Conservation (phyloP, 1,140 invertebrate species). For the Lepidurus apus region DNA sequence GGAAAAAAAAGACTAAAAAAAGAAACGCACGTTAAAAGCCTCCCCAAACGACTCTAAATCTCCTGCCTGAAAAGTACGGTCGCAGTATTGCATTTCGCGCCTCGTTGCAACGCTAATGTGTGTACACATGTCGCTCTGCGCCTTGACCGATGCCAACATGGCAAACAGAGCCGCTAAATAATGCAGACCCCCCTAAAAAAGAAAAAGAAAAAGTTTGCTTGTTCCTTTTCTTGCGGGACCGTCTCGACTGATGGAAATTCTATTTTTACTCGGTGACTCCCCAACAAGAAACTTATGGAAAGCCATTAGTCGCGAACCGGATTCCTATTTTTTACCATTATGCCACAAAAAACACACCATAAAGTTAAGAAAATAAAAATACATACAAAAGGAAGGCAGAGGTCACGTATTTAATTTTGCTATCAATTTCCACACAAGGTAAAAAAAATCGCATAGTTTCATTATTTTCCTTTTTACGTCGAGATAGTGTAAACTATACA, state of each 20-base stretch:
- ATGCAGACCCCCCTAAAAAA: not conserved
- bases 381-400: not conserved
- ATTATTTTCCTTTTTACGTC: too few relatives aligned
- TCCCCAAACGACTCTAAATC: not conserved
- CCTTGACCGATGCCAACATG: conserved; percentile 13
- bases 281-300: not conserved
- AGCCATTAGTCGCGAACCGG: not conserved
- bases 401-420: conserved; percentile 5
- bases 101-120: conserved; percentile 14
- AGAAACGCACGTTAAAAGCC: not conserved
- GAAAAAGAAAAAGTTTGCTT: not conserved
- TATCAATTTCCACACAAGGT: not conserved
- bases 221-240: not conserved
- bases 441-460: not conserved
- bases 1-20: not conserved
- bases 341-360: not conserved
- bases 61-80: not conserved
- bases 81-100: not conserved
- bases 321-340: not conserved
- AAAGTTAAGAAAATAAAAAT: not conserved
- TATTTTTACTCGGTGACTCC: not conserved
- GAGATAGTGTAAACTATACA: not conserved
- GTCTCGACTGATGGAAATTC: too few relatives aligned
- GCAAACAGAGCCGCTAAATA: conserved; percentile 9
- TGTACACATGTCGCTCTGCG: conserved; percentile 1